Percentiles rank a stretch among this genome's conserved stretches.
Conservation (phyloP, 2,888 invertebrate species). For the Schrankia costaestrigalis region DNA sequence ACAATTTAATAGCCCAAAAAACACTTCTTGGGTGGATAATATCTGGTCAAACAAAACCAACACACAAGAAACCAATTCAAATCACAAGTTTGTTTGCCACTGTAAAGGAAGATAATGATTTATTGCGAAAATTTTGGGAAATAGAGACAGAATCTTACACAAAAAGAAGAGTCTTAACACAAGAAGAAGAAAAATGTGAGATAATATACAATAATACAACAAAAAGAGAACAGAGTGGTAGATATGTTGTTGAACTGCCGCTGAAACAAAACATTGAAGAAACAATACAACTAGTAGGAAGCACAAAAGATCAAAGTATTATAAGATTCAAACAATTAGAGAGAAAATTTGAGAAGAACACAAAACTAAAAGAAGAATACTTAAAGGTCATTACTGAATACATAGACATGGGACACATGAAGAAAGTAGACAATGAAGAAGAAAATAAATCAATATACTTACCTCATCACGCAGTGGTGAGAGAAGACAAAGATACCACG, state of each 20-base stretch:
- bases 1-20: conserved; percentile 21
- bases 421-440: background rate
- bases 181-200: conserved; percentile 9
- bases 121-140: background rate
- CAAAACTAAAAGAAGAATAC: conserved; percentile 1
- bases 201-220: conserved; percentile 1
- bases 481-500: conserved; percentile 8
- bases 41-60: background rate
- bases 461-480: conserved; percentile 28
- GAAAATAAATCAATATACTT: conserved; percentile 12
- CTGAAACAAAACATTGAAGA: conserved; percentile 3
- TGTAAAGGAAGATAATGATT: background rate
- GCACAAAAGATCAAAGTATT: conserved; percentile 18
- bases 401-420: conserved; percentile 1
- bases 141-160: conserved; percentile 2
- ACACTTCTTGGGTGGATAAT: conserved; percentile 12
- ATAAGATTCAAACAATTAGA: conserved; percentile 15
- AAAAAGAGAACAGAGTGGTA: conserved; percentile 1
- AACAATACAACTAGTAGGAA: conserved; percentile 5
- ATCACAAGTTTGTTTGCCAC: background rate
- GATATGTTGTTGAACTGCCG: conserved; percentile 2
- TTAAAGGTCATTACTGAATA: conserved; percentile 2
- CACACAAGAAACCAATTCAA: background rate
- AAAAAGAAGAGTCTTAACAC: background rate
- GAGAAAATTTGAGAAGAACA: conserved; percentile 3